Percentiles rank a stretch among this genome's conserved stretches.
Evolutionary conservation across 2,113 vertebrate genomes (phyloP).

Genomic region (Gambusia holbrooki): DNA sequence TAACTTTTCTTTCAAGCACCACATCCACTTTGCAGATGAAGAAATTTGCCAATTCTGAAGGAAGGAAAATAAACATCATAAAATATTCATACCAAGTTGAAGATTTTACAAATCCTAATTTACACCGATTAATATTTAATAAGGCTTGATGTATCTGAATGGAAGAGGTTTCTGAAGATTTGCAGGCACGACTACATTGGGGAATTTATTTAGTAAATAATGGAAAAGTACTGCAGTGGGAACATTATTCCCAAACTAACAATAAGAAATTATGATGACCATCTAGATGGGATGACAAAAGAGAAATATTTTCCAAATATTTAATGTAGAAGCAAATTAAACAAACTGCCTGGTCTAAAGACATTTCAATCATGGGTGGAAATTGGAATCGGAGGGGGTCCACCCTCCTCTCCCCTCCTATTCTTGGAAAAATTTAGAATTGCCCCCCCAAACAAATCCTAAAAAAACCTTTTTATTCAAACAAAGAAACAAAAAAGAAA

Average conservation of each 20-base stretch:
- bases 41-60: conserved; percentile 14
- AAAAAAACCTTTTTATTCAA: too few relatives aligned
- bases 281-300: background rate
- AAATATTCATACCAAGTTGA: conserved; percentile 40
- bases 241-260: background rate
- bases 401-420: too few relatives aligned
- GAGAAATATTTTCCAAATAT: background rate
- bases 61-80: conserved; percentile 32
- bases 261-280: background rate
- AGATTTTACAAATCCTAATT: conserved; percentile 43
- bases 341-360: too few relatives aligned
- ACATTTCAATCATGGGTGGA: too few relatives aligned
- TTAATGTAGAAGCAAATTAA: background rate
- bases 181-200: conserved; percentile 7
- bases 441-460: too few relatives aligned
- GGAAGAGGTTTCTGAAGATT: conserved; percentile 6
- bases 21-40: background rate
- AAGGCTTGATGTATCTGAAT: conserved; percentile 15
- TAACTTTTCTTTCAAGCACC: background rate
- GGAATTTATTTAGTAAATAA: background rate
- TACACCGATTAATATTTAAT: conserved; percentile 40
- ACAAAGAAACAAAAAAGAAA: too few relatives aligned
- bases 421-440: too few relatives aligned
- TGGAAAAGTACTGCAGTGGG: background rate
- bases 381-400: too few relatives aligned